Base-by-base conservation (phyloP, 2,888 invertebrate genomes). In the Archips crataeganus region DNA sequence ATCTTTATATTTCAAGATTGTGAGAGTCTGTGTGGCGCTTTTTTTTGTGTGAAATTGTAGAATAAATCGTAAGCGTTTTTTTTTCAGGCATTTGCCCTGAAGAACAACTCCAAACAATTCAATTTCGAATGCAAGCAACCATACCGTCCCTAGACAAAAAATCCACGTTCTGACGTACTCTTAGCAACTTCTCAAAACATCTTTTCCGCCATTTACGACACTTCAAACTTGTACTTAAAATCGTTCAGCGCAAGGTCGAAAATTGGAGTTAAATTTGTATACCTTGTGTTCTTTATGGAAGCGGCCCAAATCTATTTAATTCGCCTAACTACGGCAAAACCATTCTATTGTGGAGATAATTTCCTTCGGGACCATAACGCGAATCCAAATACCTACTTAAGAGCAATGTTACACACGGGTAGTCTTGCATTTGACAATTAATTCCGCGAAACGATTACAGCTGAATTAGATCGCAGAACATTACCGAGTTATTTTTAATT, bases 361-460 rank as follows among this genome's bases (percentile, higher is more conserved):
- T 73, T 73, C 73, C 73, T 73, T 34, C 51, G 73, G 64, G 73
- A 73, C 36, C 60, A 45, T 36, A 62, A 51, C 10, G 32, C 36
- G 72, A 68, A 67, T 72, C 39, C 68, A 63, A 72, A 72, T 68
- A 63, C 57, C 72, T 57, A 67, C 67, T 72, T 68, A 68, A 67
- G 47, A 36, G 54, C 47, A 67, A 71, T 62, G 71, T 68, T 68
- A 68, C 66, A 71, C 71, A 15, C 45, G 57, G 57, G 57, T 32
- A 32, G 60, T 65, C 47, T 57, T 72, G 68, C 63, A 63, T 68
- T 67, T 63, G 62, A 67, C 49, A 36, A 72, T 68, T 72, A 68
- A 68, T 68, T 72, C 62, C 42, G 54, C 9, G 54, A 54, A 72
- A 71, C 59, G 64, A 63, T 68, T 68, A 47, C 67, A 32, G n/a